These are phyloP conservation scores for Drosophila nr. fundita DNA, from an alignment of 2,888 invertebrate species.

Conservation along the genomic window DNA sequence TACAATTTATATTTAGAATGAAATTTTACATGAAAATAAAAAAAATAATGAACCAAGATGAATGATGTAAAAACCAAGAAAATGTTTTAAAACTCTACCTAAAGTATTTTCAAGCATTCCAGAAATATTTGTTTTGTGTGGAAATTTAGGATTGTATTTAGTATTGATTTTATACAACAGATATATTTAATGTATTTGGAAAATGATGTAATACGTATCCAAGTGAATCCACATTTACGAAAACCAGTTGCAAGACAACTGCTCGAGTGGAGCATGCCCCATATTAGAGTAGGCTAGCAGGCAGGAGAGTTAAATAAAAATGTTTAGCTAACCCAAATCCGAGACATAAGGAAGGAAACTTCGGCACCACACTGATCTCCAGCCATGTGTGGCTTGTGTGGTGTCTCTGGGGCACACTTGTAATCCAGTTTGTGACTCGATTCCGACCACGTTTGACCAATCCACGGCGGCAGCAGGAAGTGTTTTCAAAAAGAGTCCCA, in stretches of 20 bases:
- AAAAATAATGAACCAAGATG: background rate
- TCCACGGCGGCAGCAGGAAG: slow-evolving; percentile 67
- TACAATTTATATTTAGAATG: background rate
- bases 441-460: slow-evolving; percentile 66
- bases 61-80: background rate
- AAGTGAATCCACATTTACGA: slow-evolving; percentile 2
- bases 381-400: slow-evolving; percentile 27
- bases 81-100: background rate
- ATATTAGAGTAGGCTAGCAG: slow-evolving; percentile 12
- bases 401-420: slow-evolving; percentile 66
- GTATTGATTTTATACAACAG: background rate
- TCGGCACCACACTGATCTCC: slow-evolving; percentile 18
- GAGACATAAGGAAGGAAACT: slow-evolving; percentile 73
- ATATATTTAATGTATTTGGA: background rate
- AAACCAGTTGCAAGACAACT: slow-evolving; percentile 10
- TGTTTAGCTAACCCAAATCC: slow-evolving; percentile 75
- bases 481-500: slow-evolving; percentile 48
- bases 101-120: background rate
- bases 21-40: background rate
- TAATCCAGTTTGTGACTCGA: slow-evolving; percentile 70
- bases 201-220: background rate
- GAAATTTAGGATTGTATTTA: no score
- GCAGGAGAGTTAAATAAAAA: slow-evolving; percentile 49
- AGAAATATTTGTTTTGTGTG: background rate
- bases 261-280: slow-evolving; percentile 12